Conservation (phyloP, 2,888 invertebrate species). For the Lingula anatina region DNA sequence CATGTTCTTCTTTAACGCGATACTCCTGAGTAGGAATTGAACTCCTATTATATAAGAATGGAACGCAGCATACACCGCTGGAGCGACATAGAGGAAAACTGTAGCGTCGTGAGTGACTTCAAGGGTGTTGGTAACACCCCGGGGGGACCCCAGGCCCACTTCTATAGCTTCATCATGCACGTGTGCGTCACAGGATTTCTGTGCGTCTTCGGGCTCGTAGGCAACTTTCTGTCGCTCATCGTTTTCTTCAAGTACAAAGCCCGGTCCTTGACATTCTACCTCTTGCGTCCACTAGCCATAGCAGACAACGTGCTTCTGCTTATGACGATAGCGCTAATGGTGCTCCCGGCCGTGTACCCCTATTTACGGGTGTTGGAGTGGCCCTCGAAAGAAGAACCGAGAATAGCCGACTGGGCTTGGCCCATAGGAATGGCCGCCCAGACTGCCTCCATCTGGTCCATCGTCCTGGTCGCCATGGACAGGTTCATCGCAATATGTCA, state of each 20-base stretch:
- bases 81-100: too few relatives aligned
- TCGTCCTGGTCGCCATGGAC: slow-evolving; percentile 19
- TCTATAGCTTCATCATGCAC: slow-evolving; percentile 17
- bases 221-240: slow-evolving; percentile 16
- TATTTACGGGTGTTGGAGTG: slow-evolving; percentile 5
- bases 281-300: slow-evolving; percentile 16
- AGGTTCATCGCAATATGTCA: slow-evolving; percentile 22
- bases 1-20: too few relatives aligned
- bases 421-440: slow-evolving; percentile 15
- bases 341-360: slow-evolving; percentile 12
- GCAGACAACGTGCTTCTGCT: slow-evolving; percentile 20
- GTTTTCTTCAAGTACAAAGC: slow-evolving; percentile 14
- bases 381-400: slow-evolving; percentile 10
- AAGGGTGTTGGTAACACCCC: too few relatives aligned
- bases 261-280: slow-evolving; percentile 10
- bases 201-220: slow-evolving; percentile 15
- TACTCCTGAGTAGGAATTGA: too few relatives aligned
- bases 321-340: slow-evolving; percentile 17
- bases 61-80: too few relatives aligned
- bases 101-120: too few relatives aligned
- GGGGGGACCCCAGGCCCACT: too few relatives aligned
- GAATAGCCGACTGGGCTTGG: slow-evolving; percentile 17
- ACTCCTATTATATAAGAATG: too few relatives aligned
- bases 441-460: slow-evolving; percentile 19
- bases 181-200: slow-evolving; percentile 14